phyloP scores from a whole-genome alignment of 2,888 invertebrate genomes.

The Endotricha flammealis region DNA sequence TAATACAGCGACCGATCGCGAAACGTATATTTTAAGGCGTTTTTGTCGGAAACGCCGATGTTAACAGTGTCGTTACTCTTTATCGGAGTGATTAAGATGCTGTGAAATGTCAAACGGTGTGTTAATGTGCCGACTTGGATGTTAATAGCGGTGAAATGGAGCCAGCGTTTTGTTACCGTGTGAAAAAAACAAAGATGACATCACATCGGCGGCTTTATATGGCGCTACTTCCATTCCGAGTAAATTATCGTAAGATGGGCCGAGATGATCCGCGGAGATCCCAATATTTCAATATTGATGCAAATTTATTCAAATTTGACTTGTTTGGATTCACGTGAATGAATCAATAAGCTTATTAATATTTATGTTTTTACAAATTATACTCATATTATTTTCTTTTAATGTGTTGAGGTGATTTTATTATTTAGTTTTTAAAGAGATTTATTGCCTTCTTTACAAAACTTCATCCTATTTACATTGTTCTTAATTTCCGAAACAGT shows the following conservation, averaged over 20 bases:
- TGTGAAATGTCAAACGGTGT: constrained; percentile 21
- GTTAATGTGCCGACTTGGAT: constrained; percentile 17
- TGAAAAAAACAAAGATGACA: constrained; percentile 13
- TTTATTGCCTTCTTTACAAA: too few relatives aligned
- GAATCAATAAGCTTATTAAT: not conserved
- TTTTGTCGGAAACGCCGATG: constrained; percentile 33
- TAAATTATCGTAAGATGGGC: not conserved
- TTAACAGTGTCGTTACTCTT: constrained; percentile 32
- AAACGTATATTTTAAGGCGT: constrained; percentile 23
- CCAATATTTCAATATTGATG: not conserved
- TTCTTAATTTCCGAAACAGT: too few relatives aligned
- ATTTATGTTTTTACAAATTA: not conserved
- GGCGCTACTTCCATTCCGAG: constrained; percentile 3
- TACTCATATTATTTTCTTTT: too few relatives aligned
- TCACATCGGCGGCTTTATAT: constrained; percentile 7
- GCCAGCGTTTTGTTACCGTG: constrained; percentile 11
- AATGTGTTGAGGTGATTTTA: too few relatives aligned
- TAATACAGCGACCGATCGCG: constrained; percentile 16
- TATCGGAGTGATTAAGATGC: constrained; percentile 34
- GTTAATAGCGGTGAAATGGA: constrained; percentile 11
- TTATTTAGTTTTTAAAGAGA: too few relatives aligned
- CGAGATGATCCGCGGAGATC: not conserved
- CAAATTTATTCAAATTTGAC: not conserved
- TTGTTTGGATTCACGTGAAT: not conserved
- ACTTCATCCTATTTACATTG: too few relatives aligned